Base-by-base conservation (phyloP, 2,888 invertebrate species). In the Thymelicus acteon region DNA sequence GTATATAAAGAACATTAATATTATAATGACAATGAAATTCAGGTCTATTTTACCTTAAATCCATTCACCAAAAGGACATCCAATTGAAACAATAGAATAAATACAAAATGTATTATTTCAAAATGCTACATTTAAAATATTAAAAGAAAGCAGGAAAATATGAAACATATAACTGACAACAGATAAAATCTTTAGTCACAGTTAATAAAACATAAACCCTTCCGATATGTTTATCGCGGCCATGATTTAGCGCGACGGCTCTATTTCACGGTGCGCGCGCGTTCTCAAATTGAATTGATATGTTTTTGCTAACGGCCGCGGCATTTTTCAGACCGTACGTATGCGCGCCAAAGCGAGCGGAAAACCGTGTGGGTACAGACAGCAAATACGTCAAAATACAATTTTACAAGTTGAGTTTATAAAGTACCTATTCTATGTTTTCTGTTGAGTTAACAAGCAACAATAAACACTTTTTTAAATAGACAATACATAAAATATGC, bases 281-380 rank as follows among this genome's bases (percentile, higher is more conserved):
- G 79, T 85, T 82, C 82, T 82, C 82, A 92, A 92, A 92, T 92
- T 93, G 92, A 93, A 93, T 92, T 93, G 93, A 93, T 93, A 93
- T 90, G 92, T 91, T 89, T 89, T 89, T 87, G 89, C 88, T 89
- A 89, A 89, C 90, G 83, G 85, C 80, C 82, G 86, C 79, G 80
- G 88, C 88, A 87, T 92, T 92, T 93, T 91, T 92, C 89, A 87
- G 83, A 85, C 86, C 88, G 85, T 89, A 90, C 91, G 86, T 85
- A 92, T 87, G 87, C 79, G 83, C 84, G 85, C 82, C 83, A 88
- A 91, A 92, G 83, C 83, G 87, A 81, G 83, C 81, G 89, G 89
- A 90, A 57, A 92, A 89, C 85, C 78, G 77, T 79, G 71, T 47
- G 24, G 47, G 87, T 88, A 92, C 75, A 62, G 89, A 76, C 72